These are phyloP conservation scores for Tenualosa thibaudeaui DNA, from an alignment of 2,797 vertebrate species.

Conservation along the genomic window DNA sequence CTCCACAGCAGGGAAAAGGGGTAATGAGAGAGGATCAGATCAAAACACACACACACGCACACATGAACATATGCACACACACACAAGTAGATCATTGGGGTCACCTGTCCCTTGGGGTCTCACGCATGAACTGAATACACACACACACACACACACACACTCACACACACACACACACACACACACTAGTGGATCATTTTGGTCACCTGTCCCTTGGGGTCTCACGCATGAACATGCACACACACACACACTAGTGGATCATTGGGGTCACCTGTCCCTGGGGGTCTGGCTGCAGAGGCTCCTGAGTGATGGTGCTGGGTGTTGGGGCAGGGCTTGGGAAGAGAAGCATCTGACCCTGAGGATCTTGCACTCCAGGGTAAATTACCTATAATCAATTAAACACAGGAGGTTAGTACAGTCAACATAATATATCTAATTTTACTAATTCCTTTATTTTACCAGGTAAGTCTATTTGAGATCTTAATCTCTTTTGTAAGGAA, in stretches of 20 bases:
- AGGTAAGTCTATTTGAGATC: too few species aligned
- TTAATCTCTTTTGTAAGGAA: too few species aligned
- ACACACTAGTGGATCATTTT: background rate
- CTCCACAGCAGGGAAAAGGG: background rate
- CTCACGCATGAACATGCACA: background rate
- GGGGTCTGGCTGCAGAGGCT: constrained; percentile 8
- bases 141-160: background rate
- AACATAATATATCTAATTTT: background rate
- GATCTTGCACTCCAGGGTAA: background rate
- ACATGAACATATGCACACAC: background rate
- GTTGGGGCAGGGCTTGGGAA: background rate
- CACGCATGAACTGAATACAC: background rate
- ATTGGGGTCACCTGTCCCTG: background rate
- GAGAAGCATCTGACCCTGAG: background rate
- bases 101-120: too few species aligned
- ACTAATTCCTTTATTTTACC: too few species aligned
- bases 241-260: background rate
- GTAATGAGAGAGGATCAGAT: background rate
- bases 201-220: constrained; percentile 7
- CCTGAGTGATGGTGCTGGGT: background rate
- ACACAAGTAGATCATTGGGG: background rate
- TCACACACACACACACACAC: constrained; percentile 6
- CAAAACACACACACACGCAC: background rate
- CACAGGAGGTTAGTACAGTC: too few species aligned
- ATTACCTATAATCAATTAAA: background rate